Base-by-base conservation (phyloP, 35 echinoderm and acorn worm genomes). In the Hemicentrotus pulcherrimus region DNA sequence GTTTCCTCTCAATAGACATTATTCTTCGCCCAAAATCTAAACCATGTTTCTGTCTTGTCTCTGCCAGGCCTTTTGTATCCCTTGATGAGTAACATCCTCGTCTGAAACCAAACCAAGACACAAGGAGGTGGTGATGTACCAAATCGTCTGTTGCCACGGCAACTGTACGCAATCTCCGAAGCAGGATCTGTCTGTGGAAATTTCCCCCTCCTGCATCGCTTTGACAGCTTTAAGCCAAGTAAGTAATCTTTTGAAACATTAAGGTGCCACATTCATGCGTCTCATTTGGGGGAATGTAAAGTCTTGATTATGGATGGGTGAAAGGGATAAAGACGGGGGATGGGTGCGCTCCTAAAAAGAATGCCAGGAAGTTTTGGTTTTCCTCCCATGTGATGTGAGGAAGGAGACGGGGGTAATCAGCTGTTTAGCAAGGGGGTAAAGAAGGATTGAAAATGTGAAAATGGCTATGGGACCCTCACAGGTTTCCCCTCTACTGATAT, bases 81-180 rank as follows among this genome's bases (percentile, higher is more conserved):
- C 33, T 46, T 33, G 88, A 90, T 90, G 88, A 90, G 88, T 90
- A 90, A 90, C 88, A 45, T 90, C 88, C 88, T 45, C 32, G 88
- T 90, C 88, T 45, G 46, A 47, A 32, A 33, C 14, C 12, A 90
- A 90, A 90, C 88, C 88, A 90, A 90, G 88, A 47, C 88, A 45
- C 88, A 24, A 33, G 46, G 88, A 90, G 88, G 88, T 90, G 88
- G 18, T 47, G 88, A 90, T 90, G 88, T 90, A 90, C 46, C 32
- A 45, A 47, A 41, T 90, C 46, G 88, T 90, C 88, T 90, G 88
- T 90, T 90, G 88, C 88, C 33, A 35, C 32, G 32, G 88, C 32
- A 90, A 90, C 88, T 32, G 32, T 47, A 45, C 88, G 46, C 32
- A 47, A 33, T 47, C 88, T 90, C 88, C 88, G 6, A 78, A 22